Evolutionary conservation across 2,797 vertebrate genomes (phyloP).

Genomic region (Aselliscus stoliczkanus): DNA sequence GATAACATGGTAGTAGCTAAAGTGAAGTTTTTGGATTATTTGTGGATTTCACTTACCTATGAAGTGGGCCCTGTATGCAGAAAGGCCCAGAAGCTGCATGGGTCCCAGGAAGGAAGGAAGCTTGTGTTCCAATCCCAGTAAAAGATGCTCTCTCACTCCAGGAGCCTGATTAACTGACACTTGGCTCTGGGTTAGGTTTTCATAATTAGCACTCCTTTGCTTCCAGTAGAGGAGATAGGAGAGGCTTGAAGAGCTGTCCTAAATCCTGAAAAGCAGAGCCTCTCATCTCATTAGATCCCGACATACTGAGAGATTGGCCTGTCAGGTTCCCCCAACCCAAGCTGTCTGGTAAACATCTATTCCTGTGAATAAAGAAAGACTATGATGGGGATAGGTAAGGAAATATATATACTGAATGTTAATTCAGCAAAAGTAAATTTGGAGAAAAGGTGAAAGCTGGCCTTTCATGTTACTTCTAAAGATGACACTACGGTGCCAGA

Average conservation of each 20-base stretch:
- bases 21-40: background rate
- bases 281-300: constrained; percentile 66
- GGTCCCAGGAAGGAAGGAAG: background rate
- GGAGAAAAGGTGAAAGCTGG: background rate
- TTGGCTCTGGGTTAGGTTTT: constrained; percentile 51
- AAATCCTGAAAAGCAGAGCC: background rate
- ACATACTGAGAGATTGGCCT: constrained; percentile 22
- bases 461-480: background rate
- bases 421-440: background rate
- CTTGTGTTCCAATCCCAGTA: background rate
- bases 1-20: background rate
- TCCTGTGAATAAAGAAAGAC: background rate
- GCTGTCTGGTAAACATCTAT: background rate
- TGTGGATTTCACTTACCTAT: background rate
- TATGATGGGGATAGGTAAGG: background rate
- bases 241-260: background rate
- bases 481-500: background rate
- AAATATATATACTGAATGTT: background rate
- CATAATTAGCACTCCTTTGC: constrained; percentile 60
- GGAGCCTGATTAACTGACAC: constrained; percentile 25
- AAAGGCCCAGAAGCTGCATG: background rate
- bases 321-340: background rate
- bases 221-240: constrained; percentile 47
- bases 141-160: background rate
- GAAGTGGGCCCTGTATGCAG: background rate